Evolutionary conservation across 2,797 vertebrate genomes (phyloP).

Genomic region (Todus mexicanus): DNA sequence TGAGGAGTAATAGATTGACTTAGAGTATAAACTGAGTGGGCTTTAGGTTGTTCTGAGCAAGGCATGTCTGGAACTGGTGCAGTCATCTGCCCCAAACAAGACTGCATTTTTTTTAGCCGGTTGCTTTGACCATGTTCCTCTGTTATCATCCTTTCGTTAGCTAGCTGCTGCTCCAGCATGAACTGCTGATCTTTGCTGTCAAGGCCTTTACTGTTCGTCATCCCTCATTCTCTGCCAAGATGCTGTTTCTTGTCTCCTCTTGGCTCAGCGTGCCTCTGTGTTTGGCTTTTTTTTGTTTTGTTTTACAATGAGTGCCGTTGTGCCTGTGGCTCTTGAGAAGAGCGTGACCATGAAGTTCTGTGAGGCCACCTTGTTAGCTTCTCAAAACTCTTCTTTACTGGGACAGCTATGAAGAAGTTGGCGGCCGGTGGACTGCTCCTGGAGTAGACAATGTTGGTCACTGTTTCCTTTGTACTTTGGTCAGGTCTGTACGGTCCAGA

Average conservation of each 20-base stretch:
- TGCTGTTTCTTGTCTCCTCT: constrained; percentile 31
- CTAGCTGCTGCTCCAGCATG: constrained; percentile 3
- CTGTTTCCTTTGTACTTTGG: background rate
- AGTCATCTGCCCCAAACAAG: background rate
- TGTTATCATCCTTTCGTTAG: constrained; percentile 40
- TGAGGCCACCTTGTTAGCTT: constrained; percentile 9
- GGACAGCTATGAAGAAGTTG: background rate
- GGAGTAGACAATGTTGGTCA: background rate
- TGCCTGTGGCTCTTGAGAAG: background rate
- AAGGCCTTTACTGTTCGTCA: constrained; percentile 27
- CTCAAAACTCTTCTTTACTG: background rate
- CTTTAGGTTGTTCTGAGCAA: background rate
- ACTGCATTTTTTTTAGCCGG: background rate
- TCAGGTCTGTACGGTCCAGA: background rate
- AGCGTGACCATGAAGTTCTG: background rate
- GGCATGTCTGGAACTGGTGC: background rate
- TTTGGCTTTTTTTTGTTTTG: background rate
- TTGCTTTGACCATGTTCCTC: constrained; percentile 11
- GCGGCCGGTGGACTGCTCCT: background rate
- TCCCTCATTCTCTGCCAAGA: constrained; percentile 35
- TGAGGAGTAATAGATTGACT: background rate
- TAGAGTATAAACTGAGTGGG: background rate
- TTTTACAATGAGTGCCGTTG: constrained; percentile 24
- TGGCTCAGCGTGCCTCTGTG: constrained; percentile 13
- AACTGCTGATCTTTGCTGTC: constrained; percentile 47